Conservation (phyloP, 2,888 invertebrate genomes). For the Hesperia comma region DNA sequence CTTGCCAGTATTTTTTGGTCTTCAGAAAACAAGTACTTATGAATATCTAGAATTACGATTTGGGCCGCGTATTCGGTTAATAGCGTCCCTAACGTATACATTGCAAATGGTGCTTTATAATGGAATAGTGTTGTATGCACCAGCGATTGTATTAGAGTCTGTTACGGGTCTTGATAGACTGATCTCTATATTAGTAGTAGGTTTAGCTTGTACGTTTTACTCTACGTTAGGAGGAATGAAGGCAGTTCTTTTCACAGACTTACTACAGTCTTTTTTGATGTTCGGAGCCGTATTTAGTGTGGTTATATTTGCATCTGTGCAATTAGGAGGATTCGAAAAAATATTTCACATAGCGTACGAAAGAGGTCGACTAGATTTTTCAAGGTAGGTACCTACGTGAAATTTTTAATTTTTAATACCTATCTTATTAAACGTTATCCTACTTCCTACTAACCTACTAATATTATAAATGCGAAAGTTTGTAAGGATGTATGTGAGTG, state of each 20-base stretch:
- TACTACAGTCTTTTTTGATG: conserved; percentile 94
- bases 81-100: conserved; percentile 93
- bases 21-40: conserved; percentile 94
- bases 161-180: conserved; percentile 91
- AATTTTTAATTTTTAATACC: no score
- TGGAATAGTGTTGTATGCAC: conserved; percentile 96
- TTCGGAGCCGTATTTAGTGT: conserved; percentile 92
- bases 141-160: conserved; percentile 94
- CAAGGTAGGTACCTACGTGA: conserved; percentile 80
- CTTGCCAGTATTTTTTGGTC: conserved; percentile 93
- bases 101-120: conserved; percentile 95
- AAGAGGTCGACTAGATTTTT: conserved; percentile 89
- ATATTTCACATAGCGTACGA: conserved; percentile 89
- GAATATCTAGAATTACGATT: conserved; percentile 96
- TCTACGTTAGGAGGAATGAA: conserved; percentile 96
- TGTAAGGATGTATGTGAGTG: no score
- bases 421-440: no score
- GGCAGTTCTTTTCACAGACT: conserved; percentile 94
- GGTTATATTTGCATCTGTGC: conserved; percentile 88
- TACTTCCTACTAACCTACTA: no score
- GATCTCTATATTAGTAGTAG: conserved; percentile 89
- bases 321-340: conserved; percentile 87
- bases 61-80: conserved; percentile 88
- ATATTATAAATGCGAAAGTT: no score
- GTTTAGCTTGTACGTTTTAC: conserved; percentile 92